A percentile compares a stretch with the other conserved stretches of the same genome.
phyloP scores from a whole-genome alignment of 1,140 invertebrate species.

The Drosophila serrata region DNA sequence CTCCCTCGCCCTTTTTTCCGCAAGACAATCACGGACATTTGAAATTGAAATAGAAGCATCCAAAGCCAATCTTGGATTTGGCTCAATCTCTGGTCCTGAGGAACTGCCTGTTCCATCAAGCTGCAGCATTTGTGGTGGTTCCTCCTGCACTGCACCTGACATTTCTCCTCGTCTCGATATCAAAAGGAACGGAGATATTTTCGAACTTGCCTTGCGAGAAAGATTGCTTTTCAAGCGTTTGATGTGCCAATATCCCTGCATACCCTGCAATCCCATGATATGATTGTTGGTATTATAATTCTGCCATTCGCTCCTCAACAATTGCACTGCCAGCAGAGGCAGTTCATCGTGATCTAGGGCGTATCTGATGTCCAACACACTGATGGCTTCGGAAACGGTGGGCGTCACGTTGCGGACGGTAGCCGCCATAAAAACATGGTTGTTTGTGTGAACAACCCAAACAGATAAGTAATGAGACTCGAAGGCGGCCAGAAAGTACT shows the following conservation, averaged over 20 bases:
- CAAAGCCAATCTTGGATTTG: neutral
- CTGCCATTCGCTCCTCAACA: conserved; percentile 51
- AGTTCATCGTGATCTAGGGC: conserved; percentile 31
- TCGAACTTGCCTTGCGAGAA: neutral
- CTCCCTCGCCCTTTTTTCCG: neutral
- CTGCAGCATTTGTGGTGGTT: neutral
- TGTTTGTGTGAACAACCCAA: conserved; percentile 77
- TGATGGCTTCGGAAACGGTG: conserved; percentile 53
- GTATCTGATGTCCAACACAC: conserved; percentile 62
- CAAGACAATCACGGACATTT: neutral
- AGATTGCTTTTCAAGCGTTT: conserved; percentile 45
- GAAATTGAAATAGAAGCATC: neutral
- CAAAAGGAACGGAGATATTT: neutral
- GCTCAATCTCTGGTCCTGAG: neutral
- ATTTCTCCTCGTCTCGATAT: neutral
- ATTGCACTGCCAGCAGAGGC: conserved; percentile 66
- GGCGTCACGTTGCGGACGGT: conserved; percentile 74
- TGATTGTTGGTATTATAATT: conserved; percentile 54
- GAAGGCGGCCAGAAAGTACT: conserved; percentile 71
- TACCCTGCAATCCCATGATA: conserved; percentile 73
- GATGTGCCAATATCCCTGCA: conserved; percentile 70
- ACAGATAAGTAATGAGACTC: conserved; percentile 61
- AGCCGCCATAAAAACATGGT: conserved; percentile 57
- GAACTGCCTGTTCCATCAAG: neutral
- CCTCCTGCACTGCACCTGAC: neutral